These are phyloP conservation scores for Melangyna quadrimaculata DNA, from an alignment of 2,888 invertebrate genomes.

Conservation along the genomic window DNA sequence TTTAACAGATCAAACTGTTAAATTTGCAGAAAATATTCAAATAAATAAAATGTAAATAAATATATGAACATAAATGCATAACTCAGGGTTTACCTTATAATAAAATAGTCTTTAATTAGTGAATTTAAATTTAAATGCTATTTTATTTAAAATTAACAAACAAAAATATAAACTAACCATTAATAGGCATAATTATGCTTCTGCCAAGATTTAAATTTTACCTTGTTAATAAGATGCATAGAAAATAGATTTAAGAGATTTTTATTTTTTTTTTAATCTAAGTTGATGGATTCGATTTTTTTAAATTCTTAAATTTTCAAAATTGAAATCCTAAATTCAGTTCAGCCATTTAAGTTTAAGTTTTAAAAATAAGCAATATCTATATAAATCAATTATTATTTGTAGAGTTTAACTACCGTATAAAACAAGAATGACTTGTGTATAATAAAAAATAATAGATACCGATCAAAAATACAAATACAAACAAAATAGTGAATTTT, in stretches of 20 bases:
- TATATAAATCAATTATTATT: neutral
- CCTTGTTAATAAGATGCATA: constrained; percentile 1
- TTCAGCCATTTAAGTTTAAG: neutral
- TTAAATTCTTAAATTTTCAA: neutral
- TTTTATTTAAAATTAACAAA: constrained; percentile 9
- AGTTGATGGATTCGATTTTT: neutral
- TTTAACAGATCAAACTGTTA: constrained; percentile 5
- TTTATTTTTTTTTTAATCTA: neutral
- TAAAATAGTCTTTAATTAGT: constrained; percentile 46
- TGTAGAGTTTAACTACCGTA: neutral
- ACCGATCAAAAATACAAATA: neutral
- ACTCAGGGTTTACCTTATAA: constrained; percentile 68
- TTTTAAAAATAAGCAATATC: constrained; percentile 11
- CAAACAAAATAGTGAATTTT: constrained; percentile 40
- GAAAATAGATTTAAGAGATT: neutral
- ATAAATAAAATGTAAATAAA: constrained; percentile 26
- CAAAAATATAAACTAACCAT: neutral
- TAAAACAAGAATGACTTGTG: neutral
- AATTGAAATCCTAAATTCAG: neutral
- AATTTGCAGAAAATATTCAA: constrained; percentile 14
- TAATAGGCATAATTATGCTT: neutral
- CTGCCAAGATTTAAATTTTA: neutral
- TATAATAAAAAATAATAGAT: neutral
- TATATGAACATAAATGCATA: constrained; percentile 26
- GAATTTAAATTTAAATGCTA: constrained; percentile 45